Evolutionary conservation across 2,797 vertebrate species (phyloP).

Genomic region (Sarcophilus harrisii): DNA sequence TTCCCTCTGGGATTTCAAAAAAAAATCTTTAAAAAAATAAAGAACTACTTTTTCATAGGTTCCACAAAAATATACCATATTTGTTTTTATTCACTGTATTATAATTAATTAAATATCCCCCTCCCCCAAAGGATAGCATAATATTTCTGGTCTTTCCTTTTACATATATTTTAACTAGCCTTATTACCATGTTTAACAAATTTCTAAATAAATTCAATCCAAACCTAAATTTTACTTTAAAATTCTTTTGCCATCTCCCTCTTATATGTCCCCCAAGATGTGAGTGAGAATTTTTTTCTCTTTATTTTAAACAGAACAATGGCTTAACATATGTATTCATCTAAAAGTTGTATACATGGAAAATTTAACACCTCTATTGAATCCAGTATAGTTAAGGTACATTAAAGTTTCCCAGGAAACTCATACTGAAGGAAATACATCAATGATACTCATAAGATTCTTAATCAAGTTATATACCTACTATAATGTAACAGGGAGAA

Average conservation of each 20-base stretch:
- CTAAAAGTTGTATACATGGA: background rate
- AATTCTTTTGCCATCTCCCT: background rate
- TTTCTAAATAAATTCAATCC: constrained; percentile 42
- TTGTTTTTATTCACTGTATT: background rate
- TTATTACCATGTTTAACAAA: constrained; percentile 30
- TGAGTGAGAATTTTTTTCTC: background rate
- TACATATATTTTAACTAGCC: constrained; percentile 36
- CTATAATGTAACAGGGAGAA: background rate
- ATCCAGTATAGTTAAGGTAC: background rate
- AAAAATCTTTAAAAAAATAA: constrained; percentile 19
- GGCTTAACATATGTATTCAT: background rate
- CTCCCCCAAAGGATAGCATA: background rate
- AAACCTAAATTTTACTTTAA: constrained; percentile 21
- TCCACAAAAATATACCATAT: background rate
- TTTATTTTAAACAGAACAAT: background rate
- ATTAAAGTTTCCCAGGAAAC: background rate
- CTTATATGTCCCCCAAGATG: background rate
- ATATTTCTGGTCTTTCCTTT: background rate
- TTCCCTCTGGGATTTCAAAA: constrained; percentile 43
- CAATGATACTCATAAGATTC: background rate
- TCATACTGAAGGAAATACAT: background rate
- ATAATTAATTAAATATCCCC: constrained; percentile 39
- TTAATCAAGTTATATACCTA: background rate
- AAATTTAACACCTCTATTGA: background rate
- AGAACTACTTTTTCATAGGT: background rate